Evolutionary conservation across 2,797 vertebrate genomes (phyloP), one percentile per base, ranked within the genome.

Genomic region (Sphaeramia orbicularis): DNA sequence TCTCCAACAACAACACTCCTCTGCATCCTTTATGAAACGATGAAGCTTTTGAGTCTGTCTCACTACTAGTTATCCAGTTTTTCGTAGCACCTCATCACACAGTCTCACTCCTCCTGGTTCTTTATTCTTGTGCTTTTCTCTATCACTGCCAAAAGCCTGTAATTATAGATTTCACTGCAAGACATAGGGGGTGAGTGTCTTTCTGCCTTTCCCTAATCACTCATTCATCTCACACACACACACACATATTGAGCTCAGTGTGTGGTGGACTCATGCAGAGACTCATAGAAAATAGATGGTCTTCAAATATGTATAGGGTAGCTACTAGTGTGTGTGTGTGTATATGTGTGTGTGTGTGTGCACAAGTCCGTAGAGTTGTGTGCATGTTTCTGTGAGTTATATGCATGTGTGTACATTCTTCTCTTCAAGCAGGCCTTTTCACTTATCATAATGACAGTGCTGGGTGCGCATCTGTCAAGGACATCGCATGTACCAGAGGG

Each of bases 261-360:
- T 84, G 81, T 27, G 72, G 80, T 59, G 58, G 72, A 84, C 43
- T 76, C 83, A 76, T 4, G 48, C 78, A 51, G 79, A 78, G 71
- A 62, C 65, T 75, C 56, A 76, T 47, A 66, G 59, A 80, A 83
- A 84, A 85, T 71, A 79, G 65, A 79, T 62, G 64, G 65, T 76
- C 71, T 86, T 85, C 50, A 86, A 76, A 82, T 76, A 81, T 79
- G 69, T 72, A 72, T 66, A 73, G 48, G 32, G 38, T 21, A 67
- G 49, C 53, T 59, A 55, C 41, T 36, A 42, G 55, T 16, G 24
- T 59, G 49, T 58, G 43, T 53, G 41, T 44, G 13, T 70, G 40
- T 54, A n/a, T n/a, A n/a, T n/a, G 24, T 27, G 24, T 21, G 44
- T 27, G 41, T 60, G 44, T 48, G 30, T 24, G 24, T 35, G 43